A percentile compares a stretch with the other conserved stretches of the same genome.
Evolutionary conservation across 1,140 invertebrate genomes (phyloP).

Genomic region (Zaprionus inermis): DNA sequence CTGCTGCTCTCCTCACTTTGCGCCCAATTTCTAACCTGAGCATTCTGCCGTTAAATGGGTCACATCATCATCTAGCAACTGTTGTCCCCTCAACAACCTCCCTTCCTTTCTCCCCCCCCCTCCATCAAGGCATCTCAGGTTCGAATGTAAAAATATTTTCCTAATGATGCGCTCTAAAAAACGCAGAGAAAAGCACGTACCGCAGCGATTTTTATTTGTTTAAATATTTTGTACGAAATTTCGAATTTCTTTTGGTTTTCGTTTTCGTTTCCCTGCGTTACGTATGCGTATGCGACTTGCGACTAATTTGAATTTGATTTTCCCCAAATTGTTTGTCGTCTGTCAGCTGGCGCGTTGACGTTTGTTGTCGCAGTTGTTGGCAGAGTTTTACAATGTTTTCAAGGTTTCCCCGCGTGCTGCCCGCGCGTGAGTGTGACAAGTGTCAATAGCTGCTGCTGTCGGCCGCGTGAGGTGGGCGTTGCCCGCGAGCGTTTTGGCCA

Average conservation of each 20-base stretch:
- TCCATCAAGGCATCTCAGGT: too few species aligned
- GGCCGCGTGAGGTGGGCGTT: slow-evolving; percentile 62
- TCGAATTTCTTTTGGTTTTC: slow-evolving; percentile 43
- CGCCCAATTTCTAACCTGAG: slow-evolving; percentile 66
- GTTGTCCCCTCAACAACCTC: background rate
- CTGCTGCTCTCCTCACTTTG: slow-evolving; percentile 17
- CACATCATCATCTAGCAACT: slow-evolving; percentile 36
- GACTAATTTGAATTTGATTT: slow-evolving; percentile 42
- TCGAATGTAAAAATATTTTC: slow-evolving; percentile 76
- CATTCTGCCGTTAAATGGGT: slow-evolving; percentile 64
- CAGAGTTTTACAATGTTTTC: slow-evolving; percentile 72
- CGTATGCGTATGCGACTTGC: slow-evolving; percentile 18
- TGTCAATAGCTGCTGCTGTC: slow-evolving; percentile 59
- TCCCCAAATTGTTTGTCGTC: slow-evolving; percentile 56
- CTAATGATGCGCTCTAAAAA: slow-evolving; percentile 78
- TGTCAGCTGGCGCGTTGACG: slow-evolving; percentile 73
- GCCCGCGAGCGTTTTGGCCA: slow-evolving; percentile 57
- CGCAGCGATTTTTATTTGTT: slow-evolving; percentile 77
- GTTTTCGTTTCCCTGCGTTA: slow-evolving; percentile 31
- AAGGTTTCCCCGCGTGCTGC: slow-evolving; percentile 51
- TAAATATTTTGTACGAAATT: slow-evolving; percentile 70
- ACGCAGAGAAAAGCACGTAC: slow-evolving; percentile 78
- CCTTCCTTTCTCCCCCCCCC: too few species aligned
- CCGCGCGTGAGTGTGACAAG: slow-evolving; percentile 66
- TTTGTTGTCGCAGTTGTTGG: slow-evolving; percentile 68